Base-by-base conservation (phyloP, 2,888 invertebrate species). In the Hoplodrina ambigua region DNA sequence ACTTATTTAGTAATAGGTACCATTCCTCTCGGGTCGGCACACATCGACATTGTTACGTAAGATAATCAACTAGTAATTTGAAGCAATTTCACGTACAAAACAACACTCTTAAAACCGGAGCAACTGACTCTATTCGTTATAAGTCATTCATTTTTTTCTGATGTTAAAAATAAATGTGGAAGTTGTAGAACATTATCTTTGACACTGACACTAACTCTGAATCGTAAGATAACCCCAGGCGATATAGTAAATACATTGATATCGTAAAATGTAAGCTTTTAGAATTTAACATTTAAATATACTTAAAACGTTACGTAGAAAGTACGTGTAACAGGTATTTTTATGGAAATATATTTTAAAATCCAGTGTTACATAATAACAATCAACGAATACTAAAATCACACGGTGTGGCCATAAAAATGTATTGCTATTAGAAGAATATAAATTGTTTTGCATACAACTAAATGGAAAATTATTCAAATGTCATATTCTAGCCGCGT, bases 21-120 rank as follows among this genome's bases (percentile, higher is more conserved):
- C 20, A 74, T 68, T 77, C 59, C 25, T 70, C 66, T 52, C 33
- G 57, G 69, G 58, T 68, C 71, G 41, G 30, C 64, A 55, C 60
- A 76, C 58, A 72, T 25, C 25, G 25, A 25, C 63, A 66, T 69
- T 64, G 57, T 83, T 84, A 76, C 54, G 78, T 76, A 80, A 83
- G 65, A 72, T 70, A 80, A 79, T 81, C 67, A 80, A 80, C 76
- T 56, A 78, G 85, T 82, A 86, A 88, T 88, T 86, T 85, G 66
- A 79, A 76, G 71, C 75, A 84, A 88, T 85, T 87, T 85, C 70
- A 85, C 69, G 75, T 79, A 59, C 72, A 78, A 75, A 69, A 74
- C 69, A 71, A 77, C 68, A 72, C 69, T 72, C 75, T 75, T 62
- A 78, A 13, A 69, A 72, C 72, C 68, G 56, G 61, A 71, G 74